These are phyloP conservation scores for Epizoanthus illoricatus DNA, from an alignment of 92 coral and sea anemone genomes.

Conservation along the genomic window DNA sequence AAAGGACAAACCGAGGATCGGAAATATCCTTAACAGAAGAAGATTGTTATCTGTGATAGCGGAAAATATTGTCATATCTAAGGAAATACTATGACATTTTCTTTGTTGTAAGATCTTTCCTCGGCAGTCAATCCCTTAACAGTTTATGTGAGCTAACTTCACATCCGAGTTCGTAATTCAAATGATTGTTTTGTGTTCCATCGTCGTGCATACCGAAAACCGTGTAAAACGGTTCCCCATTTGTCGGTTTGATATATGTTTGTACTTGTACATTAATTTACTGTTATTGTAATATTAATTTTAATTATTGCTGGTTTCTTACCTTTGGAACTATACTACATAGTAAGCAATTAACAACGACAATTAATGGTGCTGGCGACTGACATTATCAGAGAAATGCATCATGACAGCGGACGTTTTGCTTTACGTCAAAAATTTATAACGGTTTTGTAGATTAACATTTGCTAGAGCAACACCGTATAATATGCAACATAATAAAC, in stretches of 20 bases:
- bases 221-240: not conserved
- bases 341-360: slow-evolving; percentile 2
- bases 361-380: not conserved
- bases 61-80: slow-evolving; percentile 6
- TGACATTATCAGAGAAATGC: slow-evolving; percentile 1
- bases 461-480: not conserved
- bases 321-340: not conserved
- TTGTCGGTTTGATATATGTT: slow-evolving; percentile 10
- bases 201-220: not conserved
- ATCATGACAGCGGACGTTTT: not conserved
- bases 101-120: not conserved
- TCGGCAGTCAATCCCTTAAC: not conserved
- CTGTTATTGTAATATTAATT: slow-evolving; percentile 5
- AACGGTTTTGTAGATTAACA: not conserved
- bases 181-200: not conserved
- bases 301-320: not conserved
- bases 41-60: slow-evolving; percentile 36
- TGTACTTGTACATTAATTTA: slow-evolving; percentile 21
- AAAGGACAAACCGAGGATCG: not conserved
- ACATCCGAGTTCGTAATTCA: not conserved
- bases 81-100: not conserved
- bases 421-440: not conserved
- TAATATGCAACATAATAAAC: slow-evolving; percentile 24
- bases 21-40: slow-evolving; percentile 34
- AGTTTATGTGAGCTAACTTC: not conserved